Evolutionary conservation across 2,888 invertebrate species (phyloP).

Genomic region (Ametastegia equiseti): DNA sequence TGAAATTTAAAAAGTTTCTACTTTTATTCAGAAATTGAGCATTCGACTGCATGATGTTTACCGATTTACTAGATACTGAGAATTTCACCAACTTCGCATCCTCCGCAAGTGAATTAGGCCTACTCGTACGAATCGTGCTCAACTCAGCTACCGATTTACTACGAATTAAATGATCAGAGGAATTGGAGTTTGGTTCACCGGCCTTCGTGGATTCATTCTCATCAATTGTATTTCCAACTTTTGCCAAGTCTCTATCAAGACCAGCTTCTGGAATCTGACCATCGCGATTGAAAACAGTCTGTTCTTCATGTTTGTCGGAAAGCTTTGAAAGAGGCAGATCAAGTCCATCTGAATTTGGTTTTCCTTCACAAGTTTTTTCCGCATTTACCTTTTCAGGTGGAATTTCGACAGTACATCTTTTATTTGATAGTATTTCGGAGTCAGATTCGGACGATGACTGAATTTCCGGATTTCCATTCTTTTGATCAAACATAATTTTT

Average conservation of each 20-base stretch:
- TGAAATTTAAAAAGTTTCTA: slow-evolving; percentile 70
- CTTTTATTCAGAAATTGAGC: slow-evolving; percentile 71
- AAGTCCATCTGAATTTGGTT: background rate
- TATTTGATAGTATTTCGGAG: background rate
- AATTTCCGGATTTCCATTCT: background rate
- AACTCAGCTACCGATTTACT: slow-evolving; percentile 3
- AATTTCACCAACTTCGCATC: slow-evolving; percentile 70
- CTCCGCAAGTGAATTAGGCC: slow-evolving; percentile 54
- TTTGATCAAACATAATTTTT: background rate
- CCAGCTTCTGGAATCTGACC: background rate
- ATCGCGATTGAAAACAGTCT: background rate
- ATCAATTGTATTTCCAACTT: background rate
- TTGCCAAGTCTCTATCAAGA: background rate
- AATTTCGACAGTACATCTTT: background rate
- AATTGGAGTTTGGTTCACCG: background rate
- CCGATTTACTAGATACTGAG: slow-evolving; percentile 67
- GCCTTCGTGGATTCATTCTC: background rate
- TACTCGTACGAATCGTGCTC: background rate
- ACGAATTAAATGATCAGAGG: background rate
- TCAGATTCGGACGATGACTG: background rate
- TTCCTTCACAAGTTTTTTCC: background rate
- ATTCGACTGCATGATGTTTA: slow-evolving; percentile 70
- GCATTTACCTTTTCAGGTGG: background rate
- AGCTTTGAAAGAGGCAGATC: background rate
- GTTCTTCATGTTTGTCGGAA: background rate